phyloP scores from a whole-genome alignment of 2,888 invertebrate species.

The Neocrepidodera transversa region DNA sequence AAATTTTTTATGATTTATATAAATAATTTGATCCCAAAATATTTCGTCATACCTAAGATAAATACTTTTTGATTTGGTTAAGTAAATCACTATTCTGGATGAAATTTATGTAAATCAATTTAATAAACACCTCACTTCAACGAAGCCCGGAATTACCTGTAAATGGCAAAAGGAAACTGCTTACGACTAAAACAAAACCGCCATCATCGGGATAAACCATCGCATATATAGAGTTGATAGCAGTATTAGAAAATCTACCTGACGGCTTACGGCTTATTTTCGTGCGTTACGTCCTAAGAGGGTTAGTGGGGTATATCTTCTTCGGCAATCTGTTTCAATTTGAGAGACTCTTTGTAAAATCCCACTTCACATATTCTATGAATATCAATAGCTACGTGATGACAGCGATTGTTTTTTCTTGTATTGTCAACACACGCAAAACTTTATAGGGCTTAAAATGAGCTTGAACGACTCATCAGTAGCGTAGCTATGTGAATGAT shows the following conservation, averaged over 20 bases:
- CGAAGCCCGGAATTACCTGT: slow-evolving; percentile 1
- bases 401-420: slow-evolving; percentile 19
- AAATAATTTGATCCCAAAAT: no score
- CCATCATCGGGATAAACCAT: slow-evolving; percentile 14
- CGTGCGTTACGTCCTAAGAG: slow-evolving; percentile 22
- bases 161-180: slow-evolving; percentile 5
- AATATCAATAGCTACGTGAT: slow-evolving; percentile 25
- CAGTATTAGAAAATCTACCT: slow-evolving; percentile 33
- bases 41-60: no score
- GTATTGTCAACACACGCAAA: slow-evolving; percentile 1
- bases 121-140: no score
- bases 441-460: slow-evolving; percentile 16
- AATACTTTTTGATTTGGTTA: no score
- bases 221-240: slow-evolving; percentile 20
- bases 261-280: slow-evolving; percentile 30
- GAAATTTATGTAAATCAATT: no score
- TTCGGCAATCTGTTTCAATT: slow-evolving; percentile 34
- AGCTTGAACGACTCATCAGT: neutral
- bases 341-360: slow-evolving; percentile 29
- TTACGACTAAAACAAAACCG: slow-evolving; percentile 1
- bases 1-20: no score
- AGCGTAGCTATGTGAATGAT: neutral
- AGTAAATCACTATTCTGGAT: no score
- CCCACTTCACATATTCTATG: slow-evolving; percentile 27
- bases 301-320: slow-evolving; percentile 30